Base-by-base conservation (phyloP, 2,888 invertebrate species). In the Parelbella ahira region DNA sequence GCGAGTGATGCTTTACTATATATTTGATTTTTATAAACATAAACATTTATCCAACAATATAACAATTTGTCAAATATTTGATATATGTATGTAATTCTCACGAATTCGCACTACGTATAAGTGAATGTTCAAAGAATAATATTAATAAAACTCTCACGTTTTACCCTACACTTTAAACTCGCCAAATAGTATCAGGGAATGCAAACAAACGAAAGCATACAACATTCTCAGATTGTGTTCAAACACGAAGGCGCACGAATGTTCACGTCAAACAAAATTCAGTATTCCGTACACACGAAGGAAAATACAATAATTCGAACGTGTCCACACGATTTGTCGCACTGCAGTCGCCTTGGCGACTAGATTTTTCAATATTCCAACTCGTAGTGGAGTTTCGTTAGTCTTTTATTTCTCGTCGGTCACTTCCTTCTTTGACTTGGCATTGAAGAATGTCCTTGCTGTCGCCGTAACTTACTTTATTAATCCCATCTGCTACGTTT, bases 261-360 rank as follows among this genome's bases (percentile, higher is more conserved):
- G 58, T 54, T 57, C 52, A 60, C 54, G 60, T 69, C 67, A 70
- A 74, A 76, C 70, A 69, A 59, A 67, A 68, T 61, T 56, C 51
- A 48, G 50, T 47, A 55, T 53, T 56, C 52, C 50, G 42, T 51
- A 49, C 52, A 54, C 53, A 38, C 45, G 44, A 46, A 45, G 41
- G 49, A 32, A 56, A 55, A 54, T 56, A 54, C 53, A 58, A 57
- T 55, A 60, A 58, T 60, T 56, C 52, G 48, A 51, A 57, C 55
- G 56, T 83, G 82, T 81, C 71, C 73, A 68, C 70, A 56, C 72
- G 70, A 79, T 74, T 78, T 81, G 80, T 77, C 81, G 81, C 82
- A 81, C 54, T 81, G 82, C 78, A 80, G 79, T 53, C 54, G 59
- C 60, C 60, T 51, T 55, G 58, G 54, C 32, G 9, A 48, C 58